Percentiles rank a stretch among this genome's conserved stretches.
Evolutionary conservation across 1,140 invertebrate species (phyloP).

Genomic region (Campoletis sonorensis): DNA sequence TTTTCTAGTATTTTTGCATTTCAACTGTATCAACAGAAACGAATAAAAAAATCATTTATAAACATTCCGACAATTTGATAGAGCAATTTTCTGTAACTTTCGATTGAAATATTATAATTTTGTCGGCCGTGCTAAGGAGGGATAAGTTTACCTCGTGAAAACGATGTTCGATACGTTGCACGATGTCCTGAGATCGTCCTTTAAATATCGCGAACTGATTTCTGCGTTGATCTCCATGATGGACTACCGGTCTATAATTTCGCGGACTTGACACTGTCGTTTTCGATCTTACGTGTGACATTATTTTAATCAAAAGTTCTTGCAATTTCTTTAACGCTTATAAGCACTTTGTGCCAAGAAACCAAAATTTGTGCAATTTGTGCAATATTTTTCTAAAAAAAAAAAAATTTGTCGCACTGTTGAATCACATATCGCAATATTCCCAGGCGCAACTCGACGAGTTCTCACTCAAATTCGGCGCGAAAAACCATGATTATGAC

Average conservation of each 20-base stretch:
- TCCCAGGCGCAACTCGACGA: not conserved
- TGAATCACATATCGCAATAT: not conserved
- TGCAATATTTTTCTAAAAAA: not conserved
- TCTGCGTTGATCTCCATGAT: constrained; percentile 64
- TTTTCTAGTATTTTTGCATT: no score
- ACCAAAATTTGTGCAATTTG: no score
- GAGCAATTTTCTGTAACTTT: not conserved
- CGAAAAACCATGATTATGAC: no score
- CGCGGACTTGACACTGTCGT: constrained; percentile 51
- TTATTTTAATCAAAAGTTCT: constrained; percentile 29
- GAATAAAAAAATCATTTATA: no score
- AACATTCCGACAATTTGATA: no score
- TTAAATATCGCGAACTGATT: constrained; percentile 68
- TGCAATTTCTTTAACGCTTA: not conserved
- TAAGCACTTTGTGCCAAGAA: no score
- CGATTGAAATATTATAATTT: not conserved
- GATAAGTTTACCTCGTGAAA: constrained; percentile 69
- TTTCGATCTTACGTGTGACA: constrained; percentile 63
- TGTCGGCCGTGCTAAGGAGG: not conserved
- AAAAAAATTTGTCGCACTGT: not conserved
- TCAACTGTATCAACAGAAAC: no score
- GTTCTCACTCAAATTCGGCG: no score
- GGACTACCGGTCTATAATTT: constrained; percentile 61
- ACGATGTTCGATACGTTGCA: constrained; percentile 66
- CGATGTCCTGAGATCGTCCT: constrained; percentile 66